A percentile compares a stretch with the other conserved stretches of the same genome.
Evolutionary conservation across 2,797 vertebrate genomes (phyloP).

Genomic region (Acomys russatus): DNA sequence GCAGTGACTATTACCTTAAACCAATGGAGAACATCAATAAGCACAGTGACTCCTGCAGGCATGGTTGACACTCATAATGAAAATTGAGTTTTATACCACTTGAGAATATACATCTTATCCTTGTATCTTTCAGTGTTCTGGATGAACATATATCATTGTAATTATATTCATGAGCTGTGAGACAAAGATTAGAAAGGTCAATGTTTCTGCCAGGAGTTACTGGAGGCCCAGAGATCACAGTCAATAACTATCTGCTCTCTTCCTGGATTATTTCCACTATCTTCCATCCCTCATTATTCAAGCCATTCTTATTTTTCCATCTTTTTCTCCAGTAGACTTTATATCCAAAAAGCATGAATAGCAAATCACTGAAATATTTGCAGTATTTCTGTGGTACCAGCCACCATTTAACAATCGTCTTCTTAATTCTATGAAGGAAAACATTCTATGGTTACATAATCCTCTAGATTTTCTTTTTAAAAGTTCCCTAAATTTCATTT

Average conservation of each 20-base stretch:
- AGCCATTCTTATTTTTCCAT: background rate
- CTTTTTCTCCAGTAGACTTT: background rate
- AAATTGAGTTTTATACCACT: slow-evolving; percentile 33
- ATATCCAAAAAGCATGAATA: background rate
- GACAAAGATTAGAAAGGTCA: background rate
- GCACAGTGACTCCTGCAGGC: background rate
- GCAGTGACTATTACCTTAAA: slow-evolving; percentile 18
- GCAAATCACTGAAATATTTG: background rate
- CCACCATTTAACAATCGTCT: background rate
- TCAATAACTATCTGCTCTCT: background rate
- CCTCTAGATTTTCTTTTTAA: background rate
- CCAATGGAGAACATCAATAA: background rate
- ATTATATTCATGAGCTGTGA: background rate
- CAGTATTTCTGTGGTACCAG: slow-evolving; percentile 19
- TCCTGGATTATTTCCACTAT: background rate
- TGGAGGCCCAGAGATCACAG: background rate
- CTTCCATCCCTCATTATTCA: background rate
- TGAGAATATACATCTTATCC: background rate
- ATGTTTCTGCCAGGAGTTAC: background rate
- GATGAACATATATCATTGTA: background rate
- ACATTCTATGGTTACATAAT: background rate
- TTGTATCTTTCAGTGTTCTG: background rate
- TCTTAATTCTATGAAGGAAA: background rate
- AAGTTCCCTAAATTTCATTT: background rate
- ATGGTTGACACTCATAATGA: background rate